Conservation (phyloP, 2,888 invertebrate genomes). For the Leucophenga montana region DNA sequence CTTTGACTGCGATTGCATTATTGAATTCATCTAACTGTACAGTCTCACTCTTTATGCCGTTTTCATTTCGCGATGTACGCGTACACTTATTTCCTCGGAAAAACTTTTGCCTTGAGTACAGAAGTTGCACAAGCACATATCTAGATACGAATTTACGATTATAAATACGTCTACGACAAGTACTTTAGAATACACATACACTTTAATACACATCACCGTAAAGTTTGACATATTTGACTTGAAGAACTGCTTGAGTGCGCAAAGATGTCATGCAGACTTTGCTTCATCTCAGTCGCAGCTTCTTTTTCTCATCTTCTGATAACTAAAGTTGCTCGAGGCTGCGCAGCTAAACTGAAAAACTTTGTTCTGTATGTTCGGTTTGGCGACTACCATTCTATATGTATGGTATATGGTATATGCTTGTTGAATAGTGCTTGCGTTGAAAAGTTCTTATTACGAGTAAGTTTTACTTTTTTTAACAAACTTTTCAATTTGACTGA, state of each 20-base stretch:
- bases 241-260: constrained; percentile 10
- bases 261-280: neutral
- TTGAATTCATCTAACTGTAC: constrained; percentile 12
- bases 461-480: too few relatives aligned
- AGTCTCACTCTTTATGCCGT: neutral
- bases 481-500: too few relatives aligned
- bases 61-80: neutral
- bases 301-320: too few relatives aligned
- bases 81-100: neutral
- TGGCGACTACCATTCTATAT: too few relatives aligned
- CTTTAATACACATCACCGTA: constrained; percentile 14
- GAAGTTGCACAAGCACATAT: too few relatives aligned
- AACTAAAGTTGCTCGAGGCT: too few relatives aligned
- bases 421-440: too few relatives aligned
- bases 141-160: neutral
- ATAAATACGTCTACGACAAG: neutral
- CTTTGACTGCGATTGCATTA: neutral
- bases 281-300: too few relatives aligned
- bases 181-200: neutral
- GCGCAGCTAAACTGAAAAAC: too few relatives aligned
- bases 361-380: too few relatives aligned
- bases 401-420: too few relatives aligned
- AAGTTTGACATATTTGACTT: constrained; percentile 32
- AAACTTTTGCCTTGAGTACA: constrained; percentile 1
- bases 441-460: too few relatives aligned